Evolutionary conservation across 2,888 invertebrate genomes (phyloP).

Genomic region (Desoria tigrina): DNA sequence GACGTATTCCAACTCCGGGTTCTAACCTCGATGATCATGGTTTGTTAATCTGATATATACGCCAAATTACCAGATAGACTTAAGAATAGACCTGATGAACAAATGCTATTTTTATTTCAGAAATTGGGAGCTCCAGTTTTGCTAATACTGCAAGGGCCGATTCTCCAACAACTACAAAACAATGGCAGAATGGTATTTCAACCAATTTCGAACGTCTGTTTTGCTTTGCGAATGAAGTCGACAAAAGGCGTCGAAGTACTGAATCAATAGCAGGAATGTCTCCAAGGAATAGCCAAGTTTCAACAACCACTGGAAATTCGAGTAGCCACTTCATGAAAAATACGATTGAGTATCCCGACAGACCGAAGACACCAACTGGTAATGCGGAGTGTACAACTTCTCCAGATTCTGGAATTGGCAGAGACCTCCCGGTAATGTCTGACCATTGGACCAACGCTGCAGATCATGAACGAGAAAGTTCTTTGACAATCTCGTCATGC

Average conservation of each 20-base stretch:
- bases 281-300: conserved; percentile 41
- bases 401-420: conserved; percentile 80
- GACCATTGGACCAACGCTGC: conserved; percentile 45
- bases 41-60: conserved; percentile 35
- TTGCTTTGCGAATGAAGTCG: conserved; percentile 88
- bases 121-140: not conserved
- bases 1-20: conserved; percentile 38
- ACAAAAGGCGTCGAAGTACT: conserved; percentile 78
- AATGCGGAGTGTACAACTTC: conserved; percentile 74
- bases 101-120: not conserved
- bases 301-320: conserved; percentile 17
- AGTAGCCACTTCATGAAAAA: conserved; percentile 6
- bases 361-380: conserved; percentile 52
- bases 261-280: conserved; percentile 58
- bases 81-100: no score
- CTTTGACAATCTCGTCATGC: conserved; percentile 18
- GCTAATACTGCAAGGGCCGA: conserved; percentile 42
- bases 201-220: conserved; percentile 91
- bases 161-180: conserved; percentile 51
- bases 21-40: conserved; percentile 31
- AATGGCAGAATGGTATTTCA: conserved; percentile 91
- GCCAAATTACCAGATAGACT: not conserved
- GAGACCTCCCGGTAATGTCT: conserved; percentile 40
- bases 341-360: conserved; percentile 33
- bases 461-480: conserved; percentile 34